Base-by-base conservation (phyloP, 1,140 invertebrate species). In the Meloidogyne chitwoodi region DNA sequence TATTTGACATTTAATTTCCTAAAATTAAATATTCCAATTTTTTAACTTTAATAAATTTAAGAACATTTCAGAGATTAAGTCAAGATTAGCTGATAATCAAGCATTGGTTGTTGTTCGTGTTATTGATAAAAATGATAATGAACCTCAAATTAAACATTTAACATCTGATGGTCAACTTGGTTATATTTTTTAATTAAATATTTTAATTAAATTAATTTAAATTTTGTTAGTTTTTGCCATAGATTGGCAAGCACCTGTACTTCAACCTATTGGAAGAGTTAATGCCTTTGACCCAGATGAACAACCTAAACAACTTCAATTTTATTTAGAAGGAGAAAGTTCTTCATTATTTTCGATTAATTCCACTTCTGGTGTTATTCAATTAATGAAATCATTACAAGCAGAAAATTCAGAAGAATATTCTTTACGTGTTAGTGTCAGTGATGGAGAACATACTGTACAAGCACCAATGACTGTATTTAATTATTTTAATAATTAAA, bases 101-200 rank as follows among this genome's bases (percentile, higher is more conserved):
- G 79, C 83, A 14, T 66, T 87, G 3, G 79, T 85, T 41, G 77
- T 83, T 31, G 78, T 85, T 24, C 64, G 63, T n/a, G 84, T 85
- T 38, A 66, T 85, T 2, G 85, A 85, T 69, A 77, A 83, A 41
- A 87, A 85, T 71, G 84, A 85, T 77, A 85, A 87, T 63, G n/a
- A 74, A 8, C 83, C 83, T 1, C 56, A 67, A 5, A 80, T 85
- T 66, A 31, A 74, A 2, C 70, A 78, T n/a, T 48, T 81, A 12
- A 77, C 62, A 34, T 44, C 75, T 10, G 67, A 82, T 11, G 77
- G 77, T 34, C 70, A 73, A 62, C 14, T 73, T 70, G 68, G 68
- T 70, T 26, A 27, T 38, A 61, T 68, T 26, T 44, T 31, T 16
- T 19, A 66, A 66, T n/a, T 66, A 38, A 38, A 38, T 19, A 68